Conservation (phyloP, 2,888 invertebrate species). For the Diabrotica balteata region DNA sequence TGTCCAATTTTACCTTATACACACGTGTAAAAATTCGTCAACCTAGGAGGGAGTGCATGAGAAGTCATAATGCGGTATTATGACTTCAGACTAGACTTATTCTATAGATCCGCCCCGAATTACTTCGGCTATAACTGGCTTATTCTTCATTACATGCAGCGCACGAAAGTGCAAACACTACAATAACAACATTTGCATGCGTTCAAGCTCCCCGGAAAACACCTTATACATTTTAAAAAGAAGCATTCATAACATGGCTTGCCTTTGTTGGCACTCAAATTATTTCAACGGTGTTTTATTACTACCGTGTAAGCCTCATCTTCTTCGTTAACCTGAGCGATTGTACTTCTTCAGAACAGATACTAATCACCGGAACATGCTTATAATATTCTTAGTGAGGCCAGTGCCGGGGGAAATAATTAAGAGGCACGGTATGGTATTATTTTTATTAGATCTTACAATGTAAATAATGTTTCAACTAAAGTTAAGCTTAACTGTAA, state of each 20-base stretch:
- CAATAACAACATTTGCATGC: slow-evolving; percentile 43
- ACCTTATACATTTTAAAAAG: slow-evolving; percentile 45
- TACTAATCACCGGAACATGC: slow-evolving; percentile 54
- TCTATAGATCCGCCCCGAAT: no score
- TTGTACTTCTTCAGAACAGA: slow-evolving; percentile 54
- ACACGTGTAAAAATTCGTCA: no score
- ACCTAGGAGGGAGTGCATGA: no score
- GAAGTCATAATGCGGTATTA: no score
- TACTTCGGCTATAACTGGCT: no score
- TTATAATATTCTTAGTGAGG: slow-evolving; percentile 52
- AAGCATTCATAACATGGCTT: slow-evolving; percentile 33
- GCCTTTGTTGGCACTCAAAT: slow-evolving; percentile 20
- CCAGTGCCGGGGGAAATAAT: slow-evolving; percentile 20
- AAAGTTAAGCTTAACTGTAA: no score
- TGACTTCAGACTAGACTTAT: no score
- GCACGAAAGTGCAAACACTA: slow-evolving; percentile 30
- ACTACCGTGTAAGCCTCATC: slow-evolving; percentile 10
- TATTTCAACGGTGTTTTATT: slow-evolving; percentile 24
- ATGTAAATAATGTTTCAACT: no score
- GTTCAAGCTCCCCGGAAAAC: slow-evolving; percentile 27
- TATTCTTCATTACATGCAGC: background rate
- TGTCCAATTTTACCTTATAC: no score
- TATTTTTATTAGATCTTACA: background rate
- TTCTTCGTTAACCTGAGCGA: slow-evolving; percentile 43
- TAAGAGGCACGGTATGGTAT: background rate